Evolutionary conservation across 2,888 invertebrate species (phyloP).

Genomic region (Tinea trinotella): DNA sequence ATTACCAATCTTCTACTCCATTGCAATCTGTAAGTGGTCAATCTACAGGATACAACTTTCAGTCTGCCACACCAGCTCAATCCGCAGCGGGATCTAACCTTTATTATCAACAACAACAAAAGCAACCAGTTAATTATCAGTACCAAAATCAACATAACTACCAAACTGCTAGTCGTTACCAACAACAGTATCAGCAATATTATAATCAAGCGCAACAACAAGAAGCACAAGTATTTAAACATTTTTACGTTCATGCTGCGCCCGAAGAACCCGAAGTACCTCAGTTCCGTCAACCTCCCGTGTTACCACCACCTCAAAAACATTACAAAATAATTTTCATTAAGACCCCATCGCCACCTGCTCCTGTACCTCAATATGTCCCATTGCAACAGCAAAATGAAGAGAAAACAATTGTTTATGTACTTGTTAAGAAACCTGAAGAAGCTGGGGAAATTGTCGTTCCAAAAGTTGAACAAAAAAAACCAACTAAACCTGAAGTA

Average conservation of each 20-base stretch:
- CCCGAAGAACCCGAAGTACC: constrained; percentile 65
- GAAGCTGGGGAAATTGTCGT: constrained; percentile 76
- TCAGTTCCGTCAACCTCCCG: constrained; percentile 70
- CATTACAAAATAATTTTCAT: constrained; percentile 88
- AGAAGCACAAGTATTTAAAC: constrained; percentile 78
- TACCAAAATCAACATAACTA: constrained; percentile 6
- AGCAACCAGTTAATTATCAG: constrained; percentile 4
- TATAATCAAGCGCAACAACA: constrained; percentile 81
- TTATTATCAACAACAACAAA: constrained; percentile 18
- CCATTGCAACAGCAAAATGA: constrained; percentile 78
- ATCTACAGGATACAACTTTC: no score
- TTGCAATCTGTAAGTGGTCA: background rate
- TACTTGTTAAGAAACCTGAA: constrained; percentile 82
- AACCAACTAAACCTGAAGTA: constrained; percentile 82
- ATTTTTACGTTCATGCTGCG: constrained; percentile 61
- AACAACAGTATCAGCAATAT: constrained; percentile 59
- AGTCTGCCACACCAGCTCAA: background rate
- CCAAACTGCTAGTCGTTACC: constrained; percentile 23
- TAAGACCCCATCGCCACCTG: constrained; percentile 78
- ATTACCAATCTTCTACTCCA: background rate
- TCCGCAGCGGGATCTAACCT: background rate
- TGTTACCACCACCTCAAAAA: constrained; percentile 77
- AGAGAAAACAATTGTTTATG: constrained; percentile 84
- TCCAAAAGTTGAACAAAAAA: constrained; percentile 77
- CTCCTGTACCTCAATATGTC: constrained; percentile 76